A percentile compares a stretch with the other conserved stretches of the same genome.
These are phyloP conservation scores for Hydrozoanthus gracilis DNA, from an alignment of 92 coral and sea anemone genomes.

Conservation along the genomic window DNA sequence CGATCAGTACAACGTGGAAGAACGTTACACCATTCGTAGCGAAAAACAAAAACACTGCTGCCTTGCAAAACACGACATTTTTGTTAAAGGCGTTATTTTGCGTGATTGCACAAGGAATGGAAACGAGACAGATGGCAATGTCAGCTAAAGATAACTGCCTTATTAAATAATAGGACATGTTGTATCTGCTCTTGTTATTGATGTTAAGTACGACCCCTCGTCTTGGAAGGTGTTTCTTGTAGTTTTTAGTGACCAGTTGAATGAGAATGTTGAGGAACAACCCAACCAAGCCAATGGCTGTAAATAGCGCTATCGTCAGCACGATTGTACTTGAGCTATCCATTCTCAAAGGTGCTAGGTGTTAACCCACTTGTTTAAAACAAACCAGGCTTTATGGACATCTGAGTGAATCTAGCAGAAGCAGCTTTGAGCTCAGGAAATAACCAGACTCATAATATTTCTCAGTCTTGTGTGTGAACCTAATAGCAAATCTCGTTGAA, in stretches of 20 bases:
- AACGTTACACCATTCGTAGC: neutral
- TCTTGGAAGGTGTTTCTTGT: constrained; percentile 27
- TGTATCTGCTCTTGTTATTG: constrained; percentile 16
- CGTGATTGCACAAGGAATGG: neutral
- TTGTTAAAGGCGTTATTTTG: neutral
- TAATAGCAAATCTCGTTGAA: no score
- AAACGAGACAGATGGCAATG: neutral
- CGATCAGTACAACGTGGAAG: constrained; percentile 3
- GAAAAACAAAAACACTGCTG: neutral
- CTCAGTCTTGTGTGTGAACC: no score
- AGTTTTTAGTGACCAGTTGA: constrained; percentile 29
- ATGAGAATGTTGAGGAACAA: constrained; percentile 16
- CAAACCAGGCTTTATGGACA: no score
- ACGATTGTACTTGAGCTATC: no score
- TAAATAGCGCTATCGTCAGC: neutral
- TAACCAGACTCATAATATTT: no score
- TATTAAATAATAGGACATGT: constrained; percentile 39
- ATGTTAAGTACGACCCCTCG: constrained; percentile 8
- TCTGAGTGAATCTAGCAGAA: no score
- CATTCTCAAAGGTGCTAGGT: no score
- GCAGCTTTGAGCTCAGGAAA: no score
- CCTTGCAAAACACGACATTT: constrained; percentile 19
- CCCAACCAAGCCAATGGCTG: neutral
- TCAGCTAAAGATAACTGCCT: constrained; percentile 31
- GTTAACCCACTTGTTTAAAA: no score